Percentiles rank a stretch among this genome's conserved stretches.
phyloP scores from a whole-genome alignment of 2,113 vertebrate species.

The Orientallactaga bullata region DNA sequence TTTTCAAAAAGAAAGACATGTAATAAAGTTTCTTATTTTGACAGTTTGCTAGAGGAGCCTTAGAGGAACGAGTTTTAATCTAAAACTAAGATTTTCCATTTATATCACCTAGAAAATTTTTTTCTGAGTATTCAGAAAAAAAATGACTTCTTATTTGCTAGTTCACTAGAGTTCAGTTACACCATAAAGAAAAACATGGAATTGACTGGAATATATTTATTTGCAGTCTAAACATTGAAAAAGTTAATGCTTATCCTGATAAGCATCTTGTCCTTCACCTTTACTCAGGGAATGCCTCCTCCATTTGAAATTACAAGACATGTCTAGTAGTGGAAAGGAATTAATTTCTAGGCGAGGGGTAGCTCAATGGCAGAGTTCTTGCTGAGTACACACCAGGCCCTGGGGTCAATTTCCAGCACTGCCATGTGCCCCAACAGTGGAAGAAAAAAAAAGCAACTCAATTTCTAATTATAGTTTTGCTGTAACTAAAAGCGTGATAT shows the following conservation, averaged over 20 bases:
- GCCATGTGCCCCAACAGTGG: too few relatives aligned
- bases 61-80: slow-evolving; percentile 40
- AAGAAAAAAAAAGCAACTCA: too few relatives aligned
- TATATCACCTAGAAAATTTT: slow-evolving; percentile 6
- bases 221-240: slow-evolving; percentile 3
- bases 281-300: not conserved
- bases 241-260: not conserved
- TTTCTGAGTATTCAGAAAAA: slow-evolving; percentile 57
- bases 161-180: slow-evolving; percentile 2
- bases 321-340: not conserved
- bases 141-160: slow-evolving; percentile 39
- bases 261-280: slow-evolving; percentile 16
- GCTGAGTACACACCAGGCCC: too few relatives aligned
- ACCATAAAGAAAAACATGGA: not conserved
- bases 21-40: slow-evolving; percentile 18
- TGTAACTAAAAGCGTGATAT: not conserved
- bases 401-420: not conserved
- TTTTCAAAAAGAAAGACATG: slow-evolving; percentile 16
- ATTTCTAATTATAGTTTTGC: slow-evolving; percentile 60
- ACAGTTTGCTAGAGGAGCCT: slow-evolving; percentile 11
- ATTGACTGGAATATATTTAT: slow-evolving; percentile 26
- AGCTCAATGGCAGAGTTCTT: not conserved
- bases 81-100: not conserved
- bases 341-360: not conserved
- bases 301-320: not conserved